Evolutionary conservation across 2,888 invertebrate genomes (phyloP), one percentile per base, ranked within the genome.

Genomic region (Pandemis heparana): DNA sequence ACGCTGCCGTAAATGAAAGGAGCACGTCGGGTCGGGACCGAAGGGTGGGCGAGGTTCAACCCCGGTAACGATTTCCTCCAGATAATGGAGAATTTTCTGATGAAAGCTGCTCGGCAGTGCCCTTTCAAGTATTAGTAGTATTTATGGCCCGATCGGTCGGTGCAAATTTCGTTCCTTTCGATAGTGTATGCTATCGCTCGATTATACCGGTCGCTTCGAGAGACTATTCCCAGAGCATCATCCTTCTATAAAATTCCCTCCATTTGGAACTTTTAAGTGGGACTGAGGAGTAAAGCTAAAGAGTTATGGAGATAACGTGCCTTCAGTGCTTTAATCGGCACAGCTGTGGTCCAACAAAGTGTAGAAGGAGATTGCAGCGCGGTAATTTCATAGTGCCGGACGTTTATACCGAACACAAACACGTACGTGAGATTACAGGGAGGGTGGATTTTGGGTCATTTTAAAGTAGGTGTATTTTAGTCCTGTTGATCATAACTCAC

Each of bases 81-180:
- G 92, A 92, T 93, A 93, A 93, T 93, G 89, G 92, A 88, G 90
- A 92, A 92, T 91, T 92, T 89, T 92, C 91, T 92, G 92, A 92
- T 91, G 92, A 91, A 94, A 92, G 91, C 91, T 87, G 88, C 85
- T 89, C 87, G 83, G 85, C 87, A 85, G 85, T 89, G 88, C 90
- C 91, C 87, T 92, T 92, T 89, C 88, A 89, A 89, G 88, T 91
- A 91, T 92, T 92, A 89, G 84, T 85, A 82, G 85, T 87, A 92
- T 92, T 92, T 92, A 92, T 90, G 85, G 84, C 83, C 82, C 81
- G 83, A 89, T 88, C 86, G 88, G 88, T 86, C 84, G 85, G 84
- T 78, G 85, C 86, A 89, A 91, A 90, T 89, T 92, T 85, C 80
- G 85, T 88, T 86, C 85, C 88, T 88, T 89, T 87, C 86, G 88